Conservation (phyloP, 2,797 vertebrate species). For the Chelmon rostratus region DNA sequence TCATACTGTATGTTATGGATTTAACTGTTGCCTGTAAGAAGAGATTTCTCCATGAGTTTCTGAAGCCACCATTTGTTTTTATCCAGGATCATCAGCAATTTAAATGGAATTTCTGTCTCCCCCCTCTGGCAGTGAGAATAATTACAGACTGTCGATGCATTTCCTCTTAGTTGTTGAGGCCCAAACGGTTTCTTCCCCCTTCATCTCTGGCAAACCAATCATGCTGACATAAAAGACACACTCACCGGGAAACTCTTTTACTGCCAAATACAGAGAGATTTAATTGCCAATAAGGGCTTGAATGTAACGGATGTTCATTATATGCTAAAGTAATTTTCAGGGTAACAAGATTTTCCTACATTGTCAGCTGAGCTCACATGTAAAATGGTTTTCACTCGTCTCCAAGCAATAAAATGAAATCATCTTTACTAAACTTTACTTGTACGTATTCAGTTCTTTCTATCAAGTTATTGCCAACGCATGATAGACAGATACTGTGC, state of each 20-base stretch:
- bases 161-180: too few species aligned
- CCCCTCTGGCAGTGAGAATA: too few species aligned
- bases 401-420: not conserved
- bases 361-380: not conserved
- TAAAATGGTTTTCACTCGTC: not conserved
- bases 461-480: not conserved
- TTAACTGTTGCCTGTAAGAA: not conserved
- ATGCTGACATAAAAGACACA: too few species aligned
- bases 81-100: too few species aligned
- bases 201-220: too few species aligned
- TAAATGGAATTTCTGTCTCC: too few species aligned
- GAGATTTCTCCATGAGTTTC: not conserved
- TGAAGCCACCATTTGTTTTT: not conserved
- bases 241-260: too few species aligned
- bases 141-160: too few species aligned
- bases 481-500: not conserved
- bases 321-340: constrained; percentile 3
- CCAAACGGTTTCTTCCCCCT: too few species aligned
- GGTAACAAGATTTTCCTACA: not conserved
- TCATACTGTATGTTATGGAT: not conserved
- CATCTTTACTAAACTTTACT: not conserved
- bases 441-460: not conserved
- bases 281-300: too few species aligned
- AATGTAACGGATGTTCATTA: too few species aligned
- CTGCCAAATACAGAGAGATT: too few species aligned